These are phyloP conservation scores for Sarcophaga caerulescens DNA, from an alignment of 2,888 invertebrate species.

Conservation along the genomic window DNA sequence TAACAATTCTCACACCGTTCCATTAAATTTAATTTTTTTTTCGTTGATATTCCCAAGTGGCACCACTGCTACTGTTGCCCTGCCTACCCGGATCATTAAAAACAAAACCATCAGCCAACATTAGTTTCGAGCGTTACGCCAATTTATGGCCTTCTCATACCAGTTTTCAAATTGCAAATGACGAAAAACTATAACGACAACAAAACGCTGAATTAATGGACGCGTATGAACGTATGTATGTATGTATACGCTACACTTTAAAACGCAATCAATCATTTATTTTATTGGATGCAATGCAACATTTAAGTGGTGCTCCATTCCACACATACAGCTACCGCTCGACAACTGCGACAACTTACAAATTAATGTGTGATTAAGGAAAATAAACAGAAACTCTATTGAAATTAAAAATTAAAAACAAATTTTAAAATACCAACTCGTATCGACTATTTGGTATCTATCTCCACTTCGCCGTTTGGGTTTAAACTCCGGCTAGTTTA, in stretches of 20 bases:
- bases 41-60: background rate
- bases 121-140: background rate
- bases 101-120: background rate
- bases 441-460: slow-evolving; percentile 15
- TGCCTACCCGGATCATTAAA: background rate
- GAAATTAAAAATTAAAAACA: slow-evolving; percentile 8
- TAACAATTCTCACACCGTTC: slow-evolving; percentile 42
- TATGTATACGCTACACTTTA: slow-evolving; percentile 52
- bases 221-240: background rate
- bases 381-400: slow-evolving; percentile 28
- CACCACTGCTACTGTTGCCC: slow-evolving; percentile 1
- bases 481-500: background rate
- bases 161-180: slow-evolving; percentile 19
- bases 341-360: slow-evolving; percentile 39
- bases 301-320: slow-evolving; percentile 57
- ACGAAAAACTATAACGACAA: slow-evolving; percentile 32
- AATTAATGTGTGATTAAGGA: slow-evolving; percentile 44
- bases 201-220: slow-evolving; percentile 21
- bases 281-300: slow-evolving; percentile 66
- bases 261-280: slow-evolving; percentile 66
- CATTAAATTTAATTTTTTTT: slow-evolving; percentile 34
- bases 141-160: background rate
- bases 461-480: background rate
- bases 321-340: background rate
- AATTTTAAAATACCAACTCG: slow-evolving; percentile 31